These are phyloP conservation scores for Menidia beryllina DNA, from an alignment of 2,113 vertebrate species.

Conservation along the genomic window DNA sequence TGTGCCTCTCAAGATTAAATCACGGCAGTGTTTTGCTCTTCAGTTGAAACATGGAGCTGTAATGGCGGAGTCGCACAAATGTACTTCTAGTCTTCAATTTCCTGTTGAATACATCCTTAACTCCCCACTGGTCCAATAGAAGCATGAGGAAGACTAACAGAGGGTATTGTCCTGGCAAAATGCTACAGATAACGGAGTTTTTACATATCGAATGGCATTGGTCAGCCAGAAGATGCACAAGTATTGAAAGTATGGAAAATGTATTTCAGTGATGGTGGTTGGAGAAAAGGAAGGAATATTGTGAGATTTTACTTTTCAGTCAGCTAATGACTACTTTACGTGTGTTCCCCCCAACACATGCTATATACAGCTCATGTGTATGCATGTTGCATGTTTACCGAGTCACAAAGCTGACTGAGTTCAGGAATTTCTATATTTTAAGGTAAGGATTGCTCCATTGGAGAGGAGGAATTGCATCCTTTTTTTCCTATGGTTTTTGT, in stretches of 20 bases:
- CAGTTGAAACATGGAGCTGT: constrained; percentile 32
- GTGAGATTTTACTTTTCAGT: background rate
- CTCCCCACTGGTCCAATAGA: background rate
- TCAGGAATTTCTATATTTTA: constrained; percentile 36
- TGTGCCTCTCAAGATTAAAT: constrained; percentile 56
- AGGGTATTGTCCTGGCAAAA: too few species aligned
- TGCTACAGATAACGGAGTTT: too few species aligned
- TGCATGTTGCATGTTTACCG: constrained; percentile 57
- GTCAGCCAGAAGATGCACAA: too few species aligned
- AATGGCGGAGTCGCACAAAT: constrained; percentile 35
- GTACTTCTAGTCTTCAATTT: constrained; percentile 25
- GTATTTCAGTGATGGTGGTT: too few species aligned
- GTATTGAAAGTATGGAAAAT: too few species aligned
- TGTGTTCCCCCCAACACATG: constrained; percentile 57
- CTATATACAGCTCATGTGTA: constrained; percentile 57
- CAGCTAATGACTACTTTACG: constrained; percentile 34
- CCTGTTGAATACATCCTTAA: constrained; percentile 29
- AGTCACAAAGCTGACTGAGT: constrained; percentile 45
- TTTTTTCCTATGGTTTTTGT: background rate
- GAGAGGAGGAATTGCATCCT: background rate
- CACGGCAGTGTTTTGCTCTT: constrained; percentile 38
- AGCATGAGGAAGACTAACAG: constrained; percentile 10
- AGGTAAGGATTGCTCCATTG: constrained; percentile 44
- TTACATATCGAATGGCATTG: too few species aligned
- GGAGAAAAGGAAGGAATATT: background rate